Base-by-base conservation (phyloP, 2,797 vertebrate species). In the Etheostoma perlongum region DNA sequence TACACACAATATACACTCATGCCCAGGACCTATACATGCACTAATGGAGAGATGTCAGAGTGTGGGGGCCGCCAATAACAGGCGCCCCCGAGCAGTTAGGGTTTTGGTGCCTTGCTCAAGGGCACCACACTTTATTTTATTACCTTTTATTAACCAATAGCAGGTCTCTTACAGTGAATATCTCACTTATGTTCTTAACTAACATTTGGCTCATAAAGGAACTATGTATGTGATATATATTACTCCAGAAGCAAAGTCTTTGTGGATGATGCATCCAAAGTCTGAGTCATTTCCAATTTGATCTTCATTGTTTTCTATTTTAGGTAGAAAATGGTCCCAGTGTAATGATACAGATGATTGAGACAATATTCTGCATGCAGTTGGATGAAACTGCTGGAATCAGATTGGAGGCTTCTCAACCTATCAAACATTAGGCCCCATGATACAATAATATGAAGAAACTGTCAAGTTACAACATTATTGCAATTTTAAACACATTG, bases 381-480 rank as follows among this genome's bases (percentile, higher is more conserved):
- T 23, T 21, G 27, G 36, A 61, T 74, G 1, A 71, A 70, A 16
- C 36, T 9, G 10, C 42, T 64, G 40, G 12, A 68, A 59, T 53
- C 18, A 16, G 15, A 36, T 15, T 62, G 23, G 3, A n/a, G 4
- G 55, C 19, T 18, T 49, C 19, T 71, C 30, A 65, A 52, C 51
- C 42, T 63, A 11, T 40, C 14, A 42, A 48, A 51, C 15, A 40
- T 7, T 11, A 40, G 7, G 36, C 36, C 36, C 36, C 36, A 40
- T 40, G 36, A 40, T 40, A 40, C 10, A 2, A 40, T 40, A 3
- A 40, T 3, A 40, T 40, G 2, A 10, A 40, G 10, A 40, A 40
- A 3, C 3, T 30, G 36, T 40, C 36, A 40, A 2, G 10, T 40
- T 40, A 40, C 10, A 0, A 40, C 3, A 40, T 11, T 40, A 40